A percentile compares a stretch with the other conserved stretches of the same genome.
Conservation (phyloP, 1,140 invertebrate species). For the Bombus breviceps region DNA sequence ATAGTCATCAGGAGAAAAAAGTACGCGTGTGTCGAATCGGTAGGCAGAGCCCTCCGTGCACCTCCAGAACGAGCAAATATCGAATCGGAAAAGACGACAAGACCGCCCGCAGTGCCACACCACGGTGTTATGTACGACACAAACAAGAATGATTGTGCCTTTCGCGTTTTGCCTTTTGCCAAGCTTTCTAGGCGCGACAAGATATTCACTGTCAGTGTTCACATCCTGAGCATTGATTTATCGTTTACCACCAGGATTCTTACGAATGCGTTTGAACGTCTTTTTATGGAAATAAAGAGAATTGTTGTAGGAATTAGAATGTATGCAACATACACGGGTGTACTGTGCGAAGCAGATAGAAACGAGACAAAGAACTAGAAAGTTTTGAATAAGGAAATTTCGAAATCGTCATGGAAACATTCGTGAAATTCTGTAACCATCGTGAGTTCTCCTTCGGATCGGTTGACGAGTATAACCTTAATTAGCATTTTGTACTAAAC, state of each 20-base stretch:
- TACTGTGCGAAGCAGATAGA: not conserved
- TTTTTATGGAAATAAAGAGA: not conserved
- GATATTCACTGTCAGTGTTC: not conserved
- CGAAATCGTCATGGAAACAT: slow-evolving; percentile 4
- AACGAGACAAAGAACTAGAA: not conserved
- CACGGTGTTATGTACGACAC: not conserved
- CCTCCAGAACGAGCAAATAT: not conserved
- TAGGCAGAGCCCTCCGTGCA: not conserved
- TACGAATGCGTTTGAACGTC: not conserved
- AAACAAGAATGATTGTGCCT: slow-evolving; percentile 24
- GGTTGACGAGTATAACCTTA: not conserved
- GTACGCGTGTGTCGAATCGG: slow-evolving; percentile 2
- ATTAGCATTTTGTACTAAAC: slow-evolving; percentile 35
- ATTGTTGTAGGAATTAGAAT: not conserved
- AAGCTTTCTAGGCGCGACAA: not conserved
- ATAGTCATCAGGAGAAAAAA: not conserved
- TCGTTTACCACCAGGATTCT: not conserved
- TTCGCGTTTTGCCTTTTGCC: not conserved
- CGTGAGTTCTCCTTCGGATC: not conserved
- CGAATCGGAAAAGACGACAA: slow-evolving; percentile 17
- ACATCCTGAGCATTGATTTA: slow-evolving; percentile 11
- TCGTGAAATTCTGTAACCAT: not conserved
- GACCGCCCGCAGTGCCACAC: slow-evolving; percentile 20
- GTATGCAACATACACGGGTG: too few species aligned
- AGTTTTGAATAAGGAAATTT: not conserved